Base-by-base conservation (phyloP, 2,797 vertebrate genomes). In the Pipistrellus kuhlii region DNA sequence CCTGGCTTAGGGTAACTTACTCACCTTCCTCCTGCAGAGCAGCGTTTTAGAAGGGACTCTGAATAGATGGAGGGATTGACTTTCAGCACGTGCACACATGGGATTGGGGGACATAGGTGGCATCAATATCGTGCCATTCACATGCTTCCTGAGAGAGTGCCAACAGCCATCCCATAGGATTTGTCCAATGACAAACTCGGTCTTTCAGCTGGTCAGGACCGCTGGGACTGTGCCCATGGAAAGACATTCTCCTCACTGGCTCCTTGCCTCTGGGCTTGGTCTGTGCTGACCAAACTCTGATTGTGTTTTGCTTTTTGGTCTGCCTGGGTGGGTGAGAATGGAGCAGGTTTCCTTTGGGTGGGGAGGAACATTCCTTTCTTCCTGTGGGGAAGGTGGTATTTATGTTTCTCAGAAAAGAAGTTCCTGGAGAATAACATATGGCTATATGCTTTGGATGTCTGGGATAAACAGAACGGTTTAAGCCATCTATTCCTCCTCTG, bases 361-460 rank as follows among this genome's bases (percentile, higher is more conserved):
- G 90, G 82, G 88, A 97, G 78, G 88, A 83, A 95, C 96, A 97
- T 97, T 97, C 96, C 85, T 97, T 92, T 96, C 96, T 96, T 96
- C 91, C 91, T 95, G 88, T 88, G 93, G 95, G 95, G 96, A 97
- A 96, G 96, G 95, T 93, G 88, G 88, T 97, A 96, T 97, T 97
- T 97, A 95, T 92, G 82, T 96, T 96, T 96, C 97, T 95, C 90
- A 93, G 93, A 95, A 88, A 96, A 97, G 94, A 90, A 91, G 91
- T 95, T 93, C 81, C 94, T 81, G 51, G 90, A 94, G 90, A 94
- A 96, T 95, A 96, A 96, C 93, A 94, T 73, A 95, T 90, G 91
- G 94, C 95, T 91, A 72, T 93, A 92, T 68, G 91, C 90, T 92
- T 66, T 94, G 93, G 88, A 85, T 90, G 73, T 96, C 82, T 83